These are phyloP conservation scores for Drosophila rellima DNA, from an alignment of 2,888 invertebrate species.

Conservation along the genomic window DNA sequence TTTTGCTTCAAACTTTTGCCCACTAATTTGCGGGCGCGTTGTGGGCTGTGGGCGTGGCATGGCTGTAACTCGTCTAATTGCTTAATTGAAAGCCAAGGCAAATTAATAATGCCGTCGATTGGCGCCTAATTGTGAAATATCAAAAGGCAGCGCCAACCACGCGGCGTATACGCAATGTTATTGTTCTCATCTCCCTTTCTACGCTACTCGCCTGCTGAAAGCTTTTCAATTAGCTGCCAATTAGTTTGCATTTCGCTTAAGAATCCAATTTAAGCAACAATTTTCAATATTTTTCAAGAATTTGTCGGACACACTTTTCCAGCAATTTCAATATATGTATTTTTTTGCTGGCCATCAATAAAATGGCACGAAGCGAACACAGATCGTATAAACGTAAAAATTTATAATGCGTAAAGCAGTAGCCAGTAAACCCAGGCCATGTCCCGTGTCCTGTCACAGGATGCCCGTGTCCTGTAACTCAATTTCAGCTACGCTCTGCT, in stretches of 20 bases:
- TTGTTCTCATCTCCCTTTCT: constrained; percentile 44
- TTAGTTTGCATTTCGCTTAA: constrained; percentile 62
- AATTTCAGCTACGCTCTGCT: constrained; percentile 41
- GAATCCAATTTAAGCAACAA: constrained; percentile 10
- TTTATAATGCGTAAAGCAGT: constrained; percentile 46
- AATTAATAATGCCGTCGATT: constrained; percentile 75
- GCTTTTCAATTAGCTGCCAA: constrained; percentile 76
- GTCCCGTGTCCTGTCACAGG: constrained; percentile 5
- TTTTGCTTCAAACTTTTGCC: constrained; percentile 24
- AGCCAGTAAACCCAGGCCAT: constrained; percentile 3
- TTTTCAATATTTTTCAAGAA: constrained; percentile 30
- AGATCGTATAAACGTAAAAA: constrained; percentile 32
- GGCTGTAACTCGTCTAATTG: constrained; percentile 59
- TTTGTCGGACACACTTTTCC: constrained; percentile 9
- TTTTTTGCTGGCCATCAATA: constrained; percentile 32
- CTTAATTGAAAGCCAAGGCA: constrained; percentile 77
- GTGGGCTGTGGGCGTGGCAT: constrained; percentile 21
- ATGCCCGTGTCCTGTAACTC: constrained; percentile 2
- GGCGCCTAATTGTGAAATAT: constrained; percentile 78
- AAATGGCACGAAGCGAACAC: constrained; percentile 1
- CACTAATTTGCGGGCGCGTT: constrained; percentile 39
- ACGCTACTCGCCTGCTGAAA: constrained; percentile 51
- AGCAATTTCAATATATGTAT: background rate
- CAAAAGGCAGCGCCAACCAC: constrained; percentile 54
- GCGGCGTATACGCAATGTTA: constrained; percentile 73